Conservation (phyloP, 2,888 invertebrate species). For the Lasioglossum zephyrum region DNA sequence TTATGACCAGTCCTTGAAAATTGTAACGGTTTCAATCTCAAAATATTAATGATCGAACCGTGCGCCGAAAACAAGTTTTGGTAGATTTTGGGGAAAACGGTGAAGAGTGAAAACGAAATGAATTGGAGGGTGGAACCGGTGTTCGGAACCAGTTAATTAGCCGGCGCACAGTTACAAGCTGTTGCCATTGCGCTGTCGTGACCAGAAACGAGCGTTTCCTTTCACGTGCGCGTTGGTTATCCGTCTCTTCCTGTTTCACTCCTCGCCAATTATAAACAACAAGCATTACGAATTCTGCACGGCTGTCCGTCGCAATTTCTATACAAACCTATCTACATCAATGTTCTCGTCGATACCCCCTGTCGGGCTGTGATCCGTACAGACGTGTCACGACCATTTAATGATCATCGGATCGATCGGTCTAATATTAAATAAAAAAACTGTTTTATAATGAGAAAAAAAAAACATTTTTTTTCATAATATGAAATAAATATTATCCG, state of each 20-base stretch:
- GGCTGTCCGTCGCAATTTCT: conserved; percentile 12
- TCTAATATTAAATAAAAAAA: neutral
- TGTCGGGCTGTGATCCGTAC: neutral
- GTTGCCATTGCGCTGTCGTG: conserved; percentile 67
- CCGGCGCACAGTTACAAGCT: conserved; percentile 72
- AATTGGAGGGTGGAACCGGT: conserved; percentile 38
- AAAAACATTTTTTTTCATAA: no score
- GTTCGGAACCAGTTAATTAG: conserved; percentile 65
- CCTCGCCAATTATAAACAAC: conserved; percentile 42
- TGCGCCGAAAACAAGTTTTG: no score
- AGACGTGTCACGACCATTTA: neutral
- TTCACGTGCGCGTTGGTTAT: conserved; percentile 51
- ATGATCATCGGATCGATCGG: neutral
- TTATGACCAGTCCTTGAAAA: no score
- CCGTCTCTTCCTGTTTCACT: conserved; percentile 38
- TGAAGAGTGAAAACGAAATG: neutral
- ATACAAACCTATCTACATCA: neutral
- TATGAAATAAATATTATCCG: no score
- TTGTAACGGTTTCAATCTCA: no score
- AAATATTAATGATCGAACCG: no score
- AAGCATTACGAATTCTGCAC: conserved; percentile 37
- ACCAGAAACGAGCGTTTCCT: conserved; percentile 69
- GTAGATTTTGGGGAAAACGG: neutral
- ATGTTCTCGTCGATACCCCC: neutral
- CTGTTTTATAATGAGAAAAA: no score